Evolutionary conservation across 2,797 vertebrate genomes (phyloP).

Genomic region (Pseudopleuronectes americanus): DNA sequence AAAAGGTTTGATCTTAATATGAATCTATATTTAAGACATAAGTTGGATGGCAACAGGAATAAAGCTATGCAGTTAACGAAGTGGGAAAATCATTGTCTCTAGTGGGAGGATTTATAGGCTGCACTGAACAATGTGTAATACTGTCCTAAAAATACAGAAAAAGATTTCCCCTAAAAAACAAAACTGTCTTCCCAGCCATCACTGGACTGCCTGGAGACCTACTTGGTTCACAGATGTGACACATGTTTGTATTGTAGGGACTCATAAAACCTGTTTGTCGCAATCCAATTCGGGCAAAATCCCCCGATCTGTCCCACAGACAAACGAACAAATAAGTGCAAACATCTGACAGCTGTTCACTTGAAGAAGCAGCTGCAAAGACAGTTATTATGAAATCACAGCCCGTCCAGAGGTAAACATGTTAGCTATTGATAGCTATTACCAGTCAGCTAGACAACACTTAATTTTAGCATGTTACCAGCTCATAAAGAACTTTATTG

Average conservation of each 20-base stretch:
- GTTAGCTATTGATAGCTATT: neutral
- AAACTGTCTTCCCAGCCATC: constrained; percentile 18
- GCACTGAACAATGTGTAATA: constrained; percentile 41
- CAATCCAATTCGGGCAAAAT: constrained; percentile 18
- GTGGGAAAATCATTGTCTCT: constrained; percentile 24
- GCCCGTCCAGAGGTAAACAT: neutral
- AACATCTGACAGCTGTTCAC: constrained; percentile 3
- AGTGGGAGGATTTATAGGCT: constrained; percentile 22
- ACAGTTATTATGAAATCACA: neutral
- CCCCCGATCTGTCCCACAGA: constrained; percentile 12
- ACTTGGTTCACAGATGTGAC: constrained; percentile 23
- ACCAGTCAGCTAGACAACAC: neutral
- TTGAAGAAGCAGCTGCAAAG: neutral
- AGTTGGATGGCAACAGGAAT: neutral
- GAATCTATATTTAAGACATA: too few relatives aligned
- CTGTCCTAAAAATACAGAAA: constrained; percentile 13
- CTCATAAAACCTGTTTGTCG: constrained; percentile 35
- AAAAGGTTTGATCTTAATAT: too few relatives aligned
- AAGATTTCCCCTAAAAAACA: constrained; percentile 9
- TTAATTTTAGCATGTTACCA: neutral
- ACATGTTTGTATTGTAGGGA: constrained; percentile 22
- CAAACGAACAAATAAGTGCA: neutral
- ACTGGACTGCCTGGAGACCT: constrained; percentile 6
- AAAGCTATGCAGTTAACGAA: neutral
- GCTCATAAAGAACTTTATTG: too few relatives aligned